Evolutionary conservation across 2,888 invertebrate genomes (phyloP).

Genomic region (Orthonychiurus folsomi): DNA sequence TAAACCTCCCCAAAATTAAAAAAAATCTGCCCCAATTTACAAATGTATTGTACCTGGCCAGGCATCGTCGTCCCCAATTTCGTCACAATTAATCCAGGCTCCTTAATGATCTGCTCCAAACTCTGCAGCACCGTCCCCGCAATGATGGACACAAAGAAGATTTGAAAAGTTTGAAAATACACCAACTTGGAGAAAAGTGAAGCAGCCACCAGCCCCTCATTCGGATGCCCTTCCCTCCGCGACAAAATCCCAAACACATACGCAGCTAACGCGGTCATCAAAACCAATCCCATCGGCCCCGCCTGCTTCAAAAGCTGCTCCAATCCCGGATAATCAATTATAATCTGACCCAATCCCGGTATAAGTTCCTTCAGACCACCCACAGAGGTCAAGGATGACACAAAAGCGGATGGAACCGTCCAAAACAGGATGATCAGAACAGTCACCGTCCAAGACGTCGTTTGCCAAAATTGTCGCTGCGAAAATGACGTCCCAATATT

Average conservation of each 20-base stretch:
- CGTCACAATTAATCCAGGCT: not conserved
- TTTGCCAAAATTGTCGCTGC: not conserved
- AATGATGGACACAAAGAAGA: slow-evolving; percentile 6
- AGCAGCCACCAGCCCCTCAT: not conserved
- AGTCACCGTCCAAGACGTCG: not conserved
- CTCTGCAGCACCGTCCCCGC: not conserved
- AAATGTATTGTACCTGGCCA: too few species aligned
- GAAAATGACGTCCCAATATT: not conserved
- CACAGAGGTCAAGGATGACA: not conserved
- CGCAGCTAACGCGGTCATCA: not conserved
- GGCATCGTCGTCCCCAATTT: slow-evolving; percentile 1
- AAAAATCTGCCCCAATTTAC: too few species aligned
- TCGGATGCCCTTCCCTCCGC: not conserved
- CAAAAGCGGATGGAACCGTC: slow-evolving; percentile 1
- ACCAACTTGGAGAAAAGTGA: not conserved
- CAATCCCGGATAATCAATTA: not conserved
- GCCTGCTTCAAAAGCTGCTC: not conserved
- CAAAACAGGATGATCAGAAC: slow-evolving; percentile 5
- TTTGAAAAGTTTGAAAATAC: slow-evolving; percentile 1
- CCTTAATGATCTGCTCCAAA: not conserved
- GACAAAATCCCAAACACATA: slow-evolving; percentile 1
- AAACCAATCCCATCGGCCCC: not conserved
- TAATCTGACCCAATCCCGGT: not conserved
- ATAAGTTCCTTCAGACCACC: not conserved
- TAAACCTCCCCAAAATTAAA: too few species aligned